Base-by-base conservation (phyloP, 2,888 invertebrate species). In the Hetaerina titia region DNA sequence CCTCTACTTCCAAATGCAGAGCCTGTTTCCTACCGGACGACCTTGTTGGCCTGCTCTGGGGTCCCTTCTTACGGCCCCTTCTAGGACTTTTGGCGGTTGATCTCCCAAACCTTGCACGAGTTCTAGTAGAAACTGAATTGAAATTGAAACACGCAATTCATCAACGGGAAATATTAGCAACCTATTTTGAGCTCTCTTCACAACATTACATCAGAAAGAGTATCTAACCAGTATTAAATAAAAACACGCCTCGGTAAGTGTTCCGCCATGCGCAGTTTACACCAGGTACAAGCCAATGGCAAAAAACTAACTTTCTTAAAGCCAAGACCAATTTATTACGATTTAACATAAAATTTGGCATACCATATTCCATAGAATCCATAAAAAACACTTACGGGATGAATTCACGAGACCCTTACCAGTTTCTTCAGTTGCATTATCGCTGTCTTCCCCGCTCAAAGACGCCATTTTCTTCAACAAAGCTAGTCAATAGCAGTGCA, bases 381-480 rank as follows among this genome's bases (percentile, higher is more conserved):
- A 19, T 57, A 60, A 31, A 17, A 19, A 8, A 1, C 74, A 15
- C 8, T 22, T 22, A 31, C 15, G 31, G 9, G 17, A 19, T 2
- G 19, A 74, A 45, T 45, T 45, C 45, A 45, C 45, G 45, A 45
- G 45, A 45, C 45, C 45, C 64, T 88, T 56, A 95, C 95, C 95
- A 89, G 89, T 95, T 95, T 95, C 95, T 19, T 89, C 89, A 13
- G 95, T 64, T 4, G 95, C 88, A 64, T 95, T 95, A 89, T 95
- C 95, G 56, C 95, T 95, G 25, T 95, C 95, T 22, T 89, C 89
- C 8, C 89, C 95, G 56, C 95, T 95, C 57, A 89, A 19, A 56
- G 95, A 95, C 81, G 95, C 95, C 95, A 95, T 95, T 95, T 95
- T 95, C 63, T 45, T 63, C 60, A 89, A 45, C 89, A 88, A 60